Percentiles rank a stretch among this genome's conserved stretches.
Evolutionary conservation across 2,797 vertebrate species (phyloP).

Genomic region (Valencia hispanica): DNA sequence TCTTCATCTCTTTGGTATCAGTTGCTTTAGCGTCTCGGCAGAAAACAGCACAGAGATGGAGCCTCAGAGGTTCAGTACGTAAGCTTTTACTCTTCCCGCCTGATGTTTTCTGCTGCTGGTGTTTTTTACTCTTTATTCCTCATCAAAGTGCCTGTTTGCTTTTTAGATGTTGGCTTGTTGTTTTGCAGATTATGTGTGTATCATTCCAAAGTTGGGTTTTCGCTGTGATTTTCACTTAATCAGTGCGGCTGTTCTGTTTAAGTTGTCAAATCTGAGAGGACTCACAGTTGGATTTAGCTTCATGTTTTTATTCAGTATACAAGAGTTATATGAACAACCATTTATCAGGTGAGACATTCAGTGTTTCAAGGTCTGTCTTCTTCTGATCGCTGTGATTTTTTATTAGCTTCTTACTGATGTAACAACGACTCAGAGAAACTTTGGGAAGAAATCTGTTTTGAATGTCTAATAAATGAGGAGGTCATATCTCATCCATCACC

Average conservation of each 20-base stretch:
- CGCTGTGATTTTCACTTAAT: not conserved
- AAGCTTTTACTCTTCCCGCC: constrained; percentile 27
- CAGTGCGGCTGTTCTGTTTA: not conserved
- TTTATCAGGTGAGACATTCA: not conserved
- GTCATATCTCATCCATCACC: not conserved
- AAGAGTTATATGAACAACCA: not conserved
- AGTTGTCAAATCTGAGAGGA: constrained; percentile 4
- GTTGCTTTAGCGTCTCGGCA: constrained; percentile 60
- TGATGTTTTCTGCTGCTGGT: constrained; percentile 1
- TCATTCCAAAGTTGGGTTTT: constrained; percentile 40
- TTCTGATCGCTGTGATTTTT: not conserved
- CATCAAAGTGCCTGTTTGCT: not conserved
- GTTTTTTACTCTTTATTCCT: not conserved
- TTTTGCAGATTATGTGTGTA: not conserved
- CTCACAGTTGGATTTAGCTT: constrained; percentile 3
- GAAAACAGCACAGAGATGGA: constrained; percentile 62
- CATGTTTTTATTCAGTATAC: constrained; percentile 6
- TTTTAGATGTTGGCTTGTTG: not conserved
- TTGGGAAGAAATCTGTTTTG: not conserved
- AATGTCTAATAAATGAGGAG: not conserved
- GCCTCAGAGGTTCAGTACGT: constrained; percentile 74
- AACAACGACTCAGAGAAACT: not conserved
- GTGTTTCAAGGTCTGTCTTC: not conserved
- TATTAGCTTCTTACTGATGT: not conserved
- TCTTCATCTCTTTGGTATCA: constrained; percentile 57